phyloP scores from a whole-genome alignment of 2,113 vertebrate species.

The Butastur rufipennis region DNA sequence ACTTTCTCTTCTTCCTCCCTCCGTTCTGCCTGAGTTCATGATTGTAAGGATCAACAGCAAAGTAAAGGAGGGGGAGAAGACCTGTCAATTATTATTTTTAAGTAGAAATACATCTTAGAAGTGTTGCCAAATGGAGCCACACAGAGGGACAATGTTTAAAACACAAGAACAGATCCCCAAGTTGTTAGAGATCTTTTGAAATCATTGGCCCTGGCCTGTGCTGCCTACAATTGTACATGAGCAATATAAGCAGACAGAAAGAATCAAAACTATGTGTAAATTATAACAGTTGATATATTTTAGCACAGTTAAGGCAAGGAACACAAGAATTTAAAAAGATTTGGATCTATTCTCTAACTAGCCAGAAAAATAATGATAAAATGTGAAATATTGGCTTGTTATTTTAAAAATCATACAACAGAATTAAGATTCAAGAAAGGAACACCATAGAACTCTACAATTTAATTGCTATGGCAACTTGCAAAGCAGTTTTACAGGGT shows the following conservation, averaged over 20 bases:
- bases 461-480: slow-evolving; percentile 54
- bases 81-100: not conserved
- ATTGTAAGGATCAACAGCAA: not conserved
- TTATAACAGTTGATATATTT: not conserved
- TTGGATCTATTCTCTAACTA: not conserved
- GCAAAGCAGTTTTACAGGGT: slow-evolving; percentile 43
- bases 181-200: not conserved
- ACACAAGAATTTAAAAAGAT: not conserved
- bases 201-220: not conserved
- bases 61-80: not conserved
- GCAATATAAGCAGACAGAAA: not conserved
- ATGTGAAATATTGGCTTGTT: not conserved
- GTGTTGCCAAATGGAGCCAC: not conserved
- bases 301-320: not conserved
- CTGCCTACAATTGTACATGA: not conserved
- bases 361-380: not conserved
- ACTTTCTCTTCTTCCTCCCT: not conserved
- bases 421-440: slow-evolving; percentile 26
- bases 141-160: not conserved
- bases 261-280: not conserved
- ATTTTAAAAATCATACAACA: slow-evolving; percentile 35
- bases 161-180: not conserved
- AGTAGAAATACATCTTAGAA: not conserved
- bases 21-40: not conserved
- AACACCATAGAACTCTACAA: not conserved